A percentile compares a stretch with the other conserved stretches of the same genome.
phyloP scores from a whole-genome alignment of 2,888 invertebrate species.

The Tuberolachnus salignus region DNA sequence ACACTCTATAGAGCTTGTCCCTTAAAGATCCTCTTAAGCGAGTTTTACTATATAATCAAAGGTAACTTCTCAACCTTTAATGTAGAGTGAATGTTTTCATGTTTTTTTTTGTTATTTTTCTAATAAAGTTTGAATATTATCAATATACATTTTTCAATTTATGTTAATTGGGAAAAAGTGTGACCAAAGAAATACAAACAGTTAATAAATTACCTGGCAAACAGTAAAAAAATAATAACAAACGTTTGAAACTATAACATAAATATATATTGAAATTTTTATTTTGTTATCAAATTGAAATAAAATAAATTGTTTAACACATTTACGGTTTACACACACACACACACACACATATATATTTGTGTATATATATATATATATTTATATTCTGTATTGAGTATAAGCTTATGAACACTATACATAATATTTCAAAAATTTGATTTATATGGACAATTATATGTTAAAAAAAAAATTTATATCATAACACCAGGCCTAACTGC shows the following conservation, averaged over 20 bases:
- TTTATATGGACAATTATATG: conserved; percentile 45
- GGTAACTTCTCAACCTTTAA: too few relatives aligned
- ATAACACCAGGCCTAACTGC: conserved; percentile 31
- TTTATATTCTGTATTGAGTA: conserved; percentile 26
- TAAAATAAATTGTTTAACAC: conserved; percentile 39
- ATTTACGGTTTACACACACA: conserved; percentile 1
- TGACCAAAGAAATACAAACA: background rate
- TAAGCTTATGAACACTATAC: conserved; percentile 53
- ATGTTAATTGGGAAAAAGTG: background rate
- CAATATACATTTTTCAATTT: background rate
- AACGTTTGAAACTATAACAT: conserved; percentile 43
- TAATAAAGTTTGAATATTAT: background rate
- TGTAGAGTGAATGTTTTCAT: too few relatives aligned
- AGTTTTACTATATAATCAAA: too few relatives aligned
- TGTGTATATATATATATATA: conserved; percentile 9
- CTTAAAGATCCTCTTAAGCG: too few relatives aligned
- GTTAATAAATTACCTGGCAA: background rate
- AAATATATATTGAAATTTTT: conserved; percentile 36
- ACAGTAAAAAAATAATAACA: conserved; percentile 38
- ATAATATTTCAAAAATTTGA: conserved; percentile 51
- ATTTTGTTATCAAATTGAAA: conserved; percentile 38
- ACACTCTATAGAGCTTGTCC: too few relatives aligned
- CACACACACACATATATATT: background rate
- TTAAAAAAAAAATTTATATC: conserved; percentile 49
- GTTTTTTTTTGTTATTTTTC: too few relatives aligned